Percentiles rank a stretch among this genome's conserved stretches.
These are phyloP conservation scores for Isoperla grammatica DNA, from an alignment of 2,888 invertebrate species.

Conservation along the genomic window DNA sequence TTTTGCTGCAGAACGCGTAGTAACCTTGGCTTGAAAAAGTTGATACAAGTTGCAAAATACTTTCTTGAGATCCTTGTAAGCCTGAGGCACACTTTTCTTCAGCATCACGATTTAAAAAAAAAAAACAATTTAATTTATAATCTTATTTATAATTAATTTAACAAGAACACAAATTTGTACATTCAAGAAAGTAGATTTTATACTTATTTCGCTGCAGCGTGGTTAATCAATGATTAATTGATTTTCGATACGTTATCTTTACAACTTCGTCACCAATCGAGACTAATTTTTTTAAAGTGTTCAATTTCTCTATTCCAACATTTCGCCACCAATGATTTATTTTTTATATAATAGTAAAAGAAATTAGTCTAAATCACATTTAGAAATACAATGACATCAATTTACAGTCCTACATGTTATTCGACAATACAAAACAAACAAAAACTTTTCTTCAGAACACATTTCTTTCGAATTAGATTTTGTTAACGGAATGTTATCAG, in stretches of 20 bases:
- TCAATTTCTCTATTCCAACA: too few species aligned
- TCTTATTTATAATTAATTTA: slow-evolving; percentile 1
- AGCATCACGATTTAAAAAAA: neutral
- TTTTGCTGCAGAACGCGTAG: too few species aligned
- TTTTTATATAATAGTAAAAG: neutral
- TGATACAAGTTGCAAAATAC: neutral
- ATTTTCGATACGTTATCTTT: too few species aligned
- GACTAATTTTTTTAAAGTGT: too few species aligned
- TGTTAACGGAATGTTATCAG: too few species aligned
- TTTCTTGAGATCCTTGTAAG: neutral
- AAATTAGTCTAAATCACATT: neutral
- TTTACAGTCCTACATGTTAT: neutral
- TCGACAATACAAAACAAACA: too few species aligned
- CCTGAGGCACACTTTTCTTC: too few species aligned
- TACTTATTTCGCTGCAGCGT: neutral
- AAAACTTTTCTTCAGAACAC: too few species aligned
- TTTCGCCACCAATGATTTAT: neutral
- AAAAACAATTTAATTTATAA: neutral
- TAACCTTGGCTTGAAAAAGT: too few species aligned
- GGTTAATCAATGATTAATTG: neutral
- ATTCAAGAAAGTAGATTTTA: neutral
- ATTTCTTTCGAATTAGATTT: too few species aligned
- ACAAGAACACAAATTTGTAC: neutral
- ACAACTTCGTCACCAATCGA: too few species aligned
- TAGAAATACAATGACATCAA: neutral